Evolutionary conservation across 2,888 invertebrate species (phyloP), one percentile per base, ranked within the genome.

Genomic region (Nomada ferruginata): DNA sequence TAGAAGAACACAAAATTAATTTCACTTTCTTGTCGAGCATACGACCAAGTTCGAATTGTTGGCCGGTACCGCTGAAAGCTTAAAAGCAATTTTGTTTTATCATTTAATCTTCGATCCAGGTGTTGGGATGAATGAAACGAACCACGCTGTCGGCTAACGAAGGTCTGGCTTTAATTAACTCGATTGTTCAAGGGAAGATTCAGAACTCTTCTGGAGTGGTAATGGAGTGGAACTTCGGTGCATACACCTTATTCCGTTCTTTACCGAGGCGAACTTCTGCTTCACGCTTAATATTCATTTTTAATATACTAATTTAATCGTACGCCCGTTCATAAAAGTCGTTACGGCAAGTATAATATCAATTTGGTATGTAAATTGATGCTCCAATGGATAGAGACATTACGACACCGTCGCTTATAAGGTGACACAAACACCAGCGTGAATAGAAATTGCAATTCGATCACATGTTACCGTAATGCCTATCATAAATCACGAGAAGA

Each of bases 121-220:
- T 53, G 42, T 73, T 64, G 20, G 52, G 23, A 55, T 26, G 47
- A 57, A 59, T 26, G 57, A 44, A n/a, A 44, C 72, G 52, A 23
- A 57, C 59, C 42, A 60, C 60, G 20, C n/a, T 47, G 29, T 23
- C 55, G 52, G 23, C 76, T 65, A 71, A 81, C 71, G 52, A 65
- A 73, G 60, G 53, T 60, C 44, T 59, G 80, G 50, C 71, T 85
- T 87, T 82, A 85, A 87, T 87, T 87, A 87, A 83, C 81, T 53
- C 29, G 26, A 76, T 76, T 82, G 81, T 81, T 76, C 86, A 69
- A 55, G 71, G 36, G 42, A 66, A 53, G 55, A 79, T 23, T 71
- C n/a, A 18, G 70, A 83, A 85, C 82, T 80, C 68, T 79, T 83
- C 74, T 11, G n/a, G 23, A 26, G 64, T 68, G 76, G 84, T 83